Evolutionary conservation across 2,888 invertebrate species (phyloP), one percentile per base, ranked within the genome.

Genomic region (Watsonalla binaria): DNA sequence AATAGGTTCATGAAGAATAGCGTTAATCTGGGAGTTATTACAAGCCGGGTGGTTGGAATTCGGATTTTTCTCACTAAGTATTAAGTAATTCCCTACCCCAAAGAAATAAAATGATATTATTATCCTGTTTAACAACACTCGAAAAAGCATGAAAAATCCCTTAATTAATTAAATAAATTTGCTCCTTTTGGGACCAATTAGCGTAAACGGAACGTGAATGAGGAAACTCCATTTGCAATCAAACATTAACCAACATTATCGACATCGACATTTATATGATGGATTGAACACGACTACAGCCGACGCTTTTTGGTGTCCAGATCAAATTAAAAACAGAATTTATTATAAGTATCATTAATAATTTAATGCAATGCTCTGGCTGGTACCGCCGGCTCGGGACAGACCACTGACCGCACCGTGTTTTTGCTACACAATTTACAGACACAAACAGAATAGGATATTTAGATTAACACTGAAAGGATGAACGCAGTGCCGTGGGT

Each of bases 251-350:
- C 39, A 53, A 53, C 42, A 55, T 52, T 46, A 57, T 61, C 57
- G 62, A 60, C 47, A 60, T 56, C 55, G 54, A 53, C 57, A 58
- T 48, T 37, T 9, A 14, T 34, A 33, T 49, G 39, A 49, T 49
- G 49, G 9, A 49, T 49, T 11, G 37, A 35, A 55, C 54, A 46
- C 35, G 51, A 37, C 50, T 49, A 53, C 51, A 47, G 48, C 48
- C 51, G 53, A 42, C 58, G 63, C 74, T 69, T 71, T 77, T 74
- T 74, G 72, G 70, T 72, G 72, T 70, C 65, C 70, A 74, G 76
- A 82, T 81, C 76, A 83, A 86, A 89, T 88, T 88, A 86, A 88
- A 89, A 90, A 88, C 84, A 71, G 88, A 90, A 89, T 90, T 82
- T 82, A 82, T 88, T 82, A 90, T 85, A 83, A 82, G 80, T 77